Evolutionary conservation across 2,113 vertebrate genomes (phyloP).

Genomic region (Astatoreochromis straeleni): DNA sequence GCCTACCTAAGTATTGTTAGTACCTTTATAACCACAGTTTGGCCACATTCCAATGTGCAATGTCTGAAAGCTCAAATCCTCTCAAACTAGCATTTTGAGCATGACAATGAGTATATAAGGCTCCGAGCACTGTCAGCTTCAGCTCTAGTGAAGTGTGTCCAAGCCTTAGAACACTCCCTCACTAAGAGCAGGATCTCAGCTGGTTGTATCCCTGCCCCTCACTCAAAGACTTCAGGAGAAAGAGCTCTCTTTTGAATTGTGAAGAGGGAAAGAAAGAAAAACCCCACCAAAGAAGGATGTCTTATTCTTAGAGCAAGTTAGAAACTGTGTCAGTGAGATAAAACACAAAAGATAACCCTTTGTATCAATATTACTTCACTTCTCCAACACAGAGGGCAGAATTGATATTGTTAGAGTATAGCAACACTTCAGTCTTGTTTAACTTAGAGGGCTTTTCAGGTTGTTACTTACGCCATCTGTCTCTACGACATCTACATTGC

Average conservation of each 20-base stretch:
- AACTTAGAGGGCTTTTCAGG: neutral
- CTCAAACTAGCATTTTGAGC: neutral
- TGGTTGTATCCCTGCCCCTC: neutral
- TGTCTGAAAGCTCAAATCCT: neutral
- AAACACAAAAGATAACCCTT: neutral
- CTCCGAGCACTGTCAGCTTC: neutral
- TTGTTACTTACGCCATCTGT: constrained; percentile 84
- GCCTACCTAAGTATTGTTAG: neutral
- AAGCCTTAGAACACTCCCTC: neutral
- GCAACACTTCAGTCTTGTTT: neutral
- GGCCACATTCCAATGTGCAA: neutral
- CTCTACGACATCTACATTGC: constrained; percentile 89
- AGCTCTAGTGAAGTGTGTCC: neutral
- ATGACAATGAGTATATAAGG: neutral
- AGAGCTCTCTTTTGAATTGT: neutral
- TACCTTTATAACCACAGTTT: neutral
- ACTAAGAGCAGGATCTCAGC: neutral
- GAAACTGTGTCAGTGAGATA: neutral
- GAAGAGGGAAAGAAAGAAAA: neutral
- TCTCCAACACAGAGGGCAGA: neutral
- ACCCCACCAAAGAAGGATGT: neutral
- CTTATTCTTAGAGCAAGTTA: neutral
- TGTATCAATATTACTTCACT: neutral
- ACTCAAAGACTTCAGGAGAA: neutral
- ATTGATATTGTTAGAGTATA: neutral